Base-by-base conservation (phyloP, 2,113 vertebrate species). In the Martes martes region DNA sequence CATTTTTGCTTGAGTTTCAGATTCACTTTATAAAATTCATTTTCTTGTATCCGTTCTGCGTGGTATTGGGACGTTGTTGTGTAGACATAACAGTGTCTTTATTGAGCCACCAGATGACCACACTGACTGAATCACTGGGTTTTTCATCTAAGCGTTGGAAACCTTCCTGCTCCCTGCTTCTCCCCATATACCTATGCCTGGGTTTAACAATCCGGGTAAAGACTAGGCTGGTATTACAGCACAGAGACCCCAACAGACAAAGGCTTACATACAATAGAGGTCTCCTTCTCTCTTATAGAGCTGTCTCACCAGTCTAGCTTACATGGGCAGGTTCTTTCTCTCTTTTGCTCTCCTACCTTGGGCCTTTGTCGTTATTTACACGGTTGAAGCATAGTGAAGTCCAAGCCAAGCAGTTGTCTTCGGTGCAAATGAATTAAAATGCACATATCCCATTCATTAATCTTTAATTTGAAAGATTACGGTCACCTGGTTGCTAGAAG, bases 371-470 rank as follows among this genome's bases (percentile, higher is more conserved):
- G 13, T 85, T 63, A 63, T 63, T 69, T 65, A 11, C 19, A 19
- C 42, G 7, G 31, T 13, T 57, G 65, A 83, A 78, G 39, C 47
- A 55, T 15, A 26, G 16, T 31, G 23, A 96, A 79, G 39, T 36
- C 82, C 11, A 78, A 15, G 39, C 50, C 36, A 63, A 63, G 42
- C 10, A 19, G 13, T 86, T 92, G 63, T 80, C 55, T 94, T 79
- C 80, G 65, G 91, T 96, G 59, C 8, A 86, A 23, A 31, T 76
- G 65, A 89, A 33, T 96, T 94, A 73, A 94, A 71, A 76, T 76
- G 28, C 16, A 71, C 26, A n/a, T 9, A 4, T 90, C 50, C 16
- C 26, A 73, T 52, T 50, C 61, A 21, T 65, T 94, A 52, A 57
- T 36, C 28, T 79, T 61, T 97, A 42, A 76, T 65, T 92, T 73